Percentiles rank a stretch among this genome's conserved stretches.
These are phyloP conservation scores for Labeo rohita DNA, from an alignment of 2,113 vertebrate species.

Conservation along the genomic window DNA sequence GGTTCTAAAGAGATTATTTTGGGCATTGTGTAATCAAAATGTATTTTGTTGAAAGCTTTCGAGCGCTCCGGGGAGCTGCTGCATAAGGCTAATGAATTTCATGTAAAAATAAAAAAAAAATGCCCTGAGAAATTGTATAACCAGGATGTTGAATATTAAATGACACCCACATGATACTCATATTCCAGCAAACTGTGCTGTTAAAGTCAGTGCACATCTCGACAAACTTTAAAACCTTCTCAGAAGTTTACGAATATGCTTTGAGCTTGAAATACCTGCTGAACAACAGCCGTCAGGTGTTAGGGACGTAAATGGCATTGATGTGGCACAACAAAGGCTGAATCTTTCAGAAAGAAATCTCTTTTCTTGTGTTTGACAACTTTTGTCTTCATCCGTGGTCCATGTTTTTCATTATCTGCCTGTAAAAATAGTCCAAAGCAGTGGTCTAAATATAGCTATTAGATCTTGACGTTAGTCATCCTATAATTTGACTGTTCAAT, in stretches of 20 bases:
- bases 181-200: neutral
- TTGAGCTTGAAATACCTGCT: constrained; percentile 10
- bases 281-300: neutral
- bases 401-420: neutral
- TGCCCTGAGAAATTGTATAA: constrained; percentile 32
- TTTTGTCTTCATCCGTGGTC: neutral
- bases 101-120: constrained; percentile 10
- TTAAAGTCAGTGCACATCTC: constrained; percentile 6
- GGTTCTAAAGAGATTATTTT: constrained; percentile 36
- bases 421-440: constrained; percentile 30
- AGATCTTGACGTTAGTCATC: neutral
- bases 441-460: constrained; percentile 8
- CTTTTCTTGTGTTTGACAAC: neutral
- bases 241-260: neutral
- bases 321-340: constrained; percentile 7
- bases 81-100: constrained; percentile 34
- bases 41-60: constrained; percentile 42
- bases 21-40: constrained; percentile 40
- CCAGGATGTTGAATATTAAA: constrained; percentile 42
- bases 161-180: constrained; percentile 24
- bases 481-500: constrained; percentile 13
- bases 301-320: neutral
- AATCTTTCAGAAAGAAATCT: neutral
- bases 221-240: neutral
- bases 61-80: constrained; percentile 12